A percentile compares a stretch with the other conserved stretches of the same genome.
Evolutionary conservation across 2,888 invertebrate genomes (phyloP).

Genomic region (Horisme vitalbata): DNA sequence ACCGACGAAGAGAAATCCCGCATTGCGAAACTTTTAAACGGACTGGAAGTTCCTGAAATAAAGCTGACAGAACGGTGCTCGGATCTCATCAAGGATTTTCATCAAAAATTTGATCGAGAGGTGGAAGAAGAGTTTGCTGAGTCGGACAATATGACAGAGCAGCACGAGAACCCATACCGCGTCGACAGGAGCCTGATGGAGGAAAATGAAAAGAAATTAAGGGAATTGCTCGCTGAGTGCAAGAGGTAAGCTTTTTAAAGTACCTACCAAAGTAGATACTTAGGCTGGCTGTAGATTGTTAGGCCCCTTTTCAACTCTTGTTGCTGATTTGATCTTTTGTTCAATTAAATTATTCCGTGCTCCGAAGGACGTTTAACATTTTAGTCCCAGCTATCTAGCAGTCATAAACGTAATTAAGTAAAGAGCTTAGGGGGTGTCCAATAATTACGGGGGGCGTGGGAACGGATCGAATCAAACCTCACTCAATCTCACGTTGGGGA

Average conservation of each 20-base stretch:
- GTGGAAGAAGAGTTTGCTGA: slow-evolving; percentile 46
- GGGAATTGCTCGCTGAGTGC: slow-evolving; percentile 47
- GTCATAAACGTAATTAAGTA: no score
- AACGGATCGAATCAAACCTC: no score
- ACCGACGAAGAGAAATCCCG: slow-evolving; percentile 72
- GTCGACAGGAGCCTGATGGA: slow-evolving; percentile 55
- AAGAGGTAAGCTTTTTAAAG: slow-evolving; percentile 47
- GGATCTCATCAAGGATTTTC: slow-evolving; percentile 58
- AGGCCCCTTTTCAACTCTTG: no score
- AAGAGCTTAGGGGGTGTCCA: no score
- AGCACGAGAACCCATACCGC: slow-evolving; percentile 62
- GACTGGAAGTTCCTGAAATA: slow-evolving; percentile 61
- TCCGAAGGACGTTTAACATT: no score
- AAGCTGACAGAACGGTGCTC: slow-evolving; percentile 63
- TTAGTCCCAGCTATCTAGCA: no score
- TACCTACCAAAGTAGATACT: not conserved
- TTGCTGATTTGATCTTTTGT: no score
- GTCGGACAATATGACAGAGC: slow-evolving; percentile 28
- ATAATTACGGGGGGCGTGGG: no score
- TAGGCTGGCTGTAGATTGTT: no score
- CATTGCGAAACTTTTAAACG: slow-evolving; percentile 62
- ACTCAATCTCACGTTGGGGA: no score
- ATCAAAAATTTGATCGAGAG: slow-evolving; percentile 51
- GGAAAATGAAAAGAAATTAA: slow-evolving; percentile 62
- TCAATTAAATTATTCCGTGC: no score